Conservation (phyloP, 2,888 invertebrate genomes). For the Leptinotarsa haldemani region DNA sequence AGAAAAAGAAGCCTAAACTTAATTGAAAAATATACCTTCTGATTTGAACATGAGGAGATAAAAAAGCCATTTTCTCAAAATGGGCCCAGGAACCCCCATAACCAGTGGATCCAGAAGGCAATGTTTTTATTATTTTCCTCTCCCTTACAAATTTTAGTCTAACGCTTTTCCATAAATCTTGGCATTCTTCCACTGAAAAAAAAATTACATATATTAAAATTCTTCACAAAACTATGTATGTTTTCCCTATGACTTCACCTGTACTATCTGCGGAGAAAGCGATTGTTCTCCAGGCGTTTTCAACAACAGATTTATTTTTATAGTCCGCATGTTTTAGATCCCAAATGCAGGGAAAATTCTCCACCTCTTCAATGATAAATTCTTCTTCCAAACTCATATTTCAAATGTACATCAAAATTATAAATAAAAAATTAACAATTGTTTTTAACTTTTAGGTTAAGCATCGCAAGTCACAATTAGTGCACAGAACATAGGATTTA, state of each 20-base stretch:
- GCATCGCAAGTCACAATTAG: too few species aligned
- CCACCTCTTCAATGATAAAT: constrained; percentile 14
- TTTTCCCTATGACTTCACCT: neutral
- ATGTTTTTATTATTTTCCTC: constrained; percentile 7
- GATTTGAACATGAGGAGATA: constrained; percentile 7
- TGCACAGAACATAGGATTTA: too few species aligned
- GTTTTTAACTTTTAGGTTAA: too few species aligned
- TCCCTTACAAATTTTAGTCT: constrained; percentile 4
- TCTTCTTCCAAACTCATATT: constrained; percentile 21
- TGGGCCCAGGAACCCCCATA: constrained; percentile 10
- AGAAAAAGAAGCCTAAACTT: too few species aligned
- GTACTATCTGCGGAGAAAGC: constrained; percentile 8
- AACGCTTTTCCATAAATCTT: constrained; percentile 11
- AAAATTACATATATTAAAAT: neutral
- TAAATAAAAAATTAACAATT: too few species aligned
- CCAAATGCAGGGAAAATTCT: constrained; percentile 15
- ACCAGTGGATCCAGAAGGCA: constrained; percentile 1
- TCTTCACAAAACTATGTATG: neutral
- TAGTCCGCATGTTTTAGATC: constrained; percentile 10
- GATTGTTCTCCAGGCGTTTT: constrained; percentile 14
- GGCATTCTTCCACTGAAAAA: constrained; percentile 18
- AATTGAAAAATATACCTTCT: constrained; percentile 6
- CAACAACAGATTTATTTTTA: constrained; percentile 14
- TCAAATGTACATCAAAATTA: neutral
- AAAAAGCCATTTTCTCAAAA: constrained; percentile 16